Evolutionary conservation across 2,113 vertebrate species (phyloP), one percentile per base, ranked within the genome.

Genomic region (Alouatta palliata): DNA sequence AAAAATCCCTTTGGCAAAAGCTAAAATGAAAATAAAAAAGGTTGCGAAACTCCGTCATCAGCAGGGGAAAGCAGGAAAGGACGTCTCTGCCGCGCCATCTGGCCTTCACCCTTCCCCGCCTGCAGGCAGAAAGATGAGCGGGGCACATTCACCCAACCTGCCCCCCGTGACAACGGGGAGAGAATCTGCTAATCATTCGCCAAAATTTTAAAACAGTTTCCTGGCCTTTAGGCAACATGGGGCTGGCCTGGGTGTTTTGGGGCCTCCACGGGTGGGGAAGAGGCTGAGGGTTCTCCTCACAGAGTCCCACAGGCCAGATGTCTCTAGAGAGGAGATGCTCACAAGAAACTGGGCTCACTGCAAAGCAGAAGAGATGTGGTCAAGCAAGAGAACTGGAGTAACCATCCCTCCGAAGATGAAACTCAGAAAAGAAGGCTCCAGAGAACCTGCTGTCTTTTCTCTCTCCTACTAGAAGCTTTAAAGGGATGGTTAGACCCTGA

Each of bases 81-180:
- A 9, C 49, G 12, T 2, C 54, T 49, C 77, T 70, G 35, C 5
- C 2, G 0, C 0, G 17, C 49, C 54, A 3, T 7, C 20, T 0
- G 19, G 70, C 58, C 58, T 30, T 47, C 1, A 13, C 71, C 35
- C 4, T 6, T 27, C n/a, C 40, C n/a, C 54, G 30, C 61, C 40
- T 1, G 25, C 37, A n/a, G 40, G 37, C n/a, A 40, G 93, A 19
- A n/a, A 84, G 45, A 27, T 17, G 10, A 54, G 68, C 20, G 2
- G 64, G 47, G n/a, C n/a, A 21, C 30, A 5, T 45, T 58, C 2
- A 58, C 3, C 68, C 21, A 12, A 9, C 16, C 35, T 30, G 6
- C 23, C 37, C 20, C 35, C 17, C 1, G 11, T 8, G 61, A 52
- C 8, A 3, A 45, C 32, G 35, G n/a, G 17, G 27, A 45, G 86